Percentiles rank a stretch among this genome's conserved stretches.
Evolutionary conservation across 2,888 invertebrate species (phyloP).

Genomic region (Cryptophagus acutangulus): DNA sequence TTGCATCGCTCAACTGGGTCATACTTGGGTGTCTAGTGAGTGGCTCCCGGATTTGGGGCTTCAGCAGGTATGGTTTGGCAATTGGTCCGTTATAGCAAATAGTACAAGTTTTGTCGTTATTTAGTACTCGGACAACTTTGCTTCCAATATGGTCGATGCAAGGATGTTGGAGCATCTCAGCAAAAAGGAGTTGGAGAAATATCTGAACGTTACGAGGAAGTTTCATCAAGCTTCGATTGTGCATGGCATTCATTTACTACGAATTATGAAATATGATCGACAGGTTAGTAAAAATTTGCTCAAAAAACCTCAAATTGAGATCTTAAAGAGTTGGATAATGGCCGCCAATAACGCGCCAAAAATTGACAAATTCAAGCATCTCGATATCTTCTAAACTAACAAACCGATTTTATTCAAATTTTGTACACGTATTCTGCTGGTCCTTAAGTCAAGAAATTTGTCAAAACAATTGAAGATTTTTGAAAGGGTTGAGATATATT

Average conservation of each 20-base stretch:
- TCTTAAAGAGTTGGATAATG: too few relatives aligned
- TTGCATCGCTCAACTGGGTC: conserved; percentile 79
- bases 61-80: conserved; percentile 55
- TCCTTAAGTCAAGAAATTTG: too few relatives aligned
- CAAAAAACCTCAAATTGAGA: too few relatives aligned
- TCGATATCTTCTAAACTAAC: too few relatives aligned
- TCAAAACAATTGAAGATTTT: too few relatives aligned
- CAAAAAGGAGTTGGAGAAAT: conserved; percentile 91
- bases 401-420: too few relatives aligned
- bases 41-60: conserved; percentile 91
- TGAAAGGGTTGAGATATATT: too few relatives aligned
- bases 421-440: too few relatives aligned
- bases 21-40: conserved; percentile 90
- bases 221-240: conserved; percentile 94
- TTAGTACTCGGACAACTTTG: conserved; percentile 77
- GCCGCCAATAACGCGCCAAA: too few relatives aligned
- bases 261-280: conserved; percentile 88
- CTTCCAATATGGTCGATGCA: conserved; percentile 87
- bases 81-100: not conserved
- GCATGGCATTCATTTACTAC: conserved; percentile 85
- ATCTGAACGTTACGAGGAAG: conserved; percentile 85
- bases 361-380: too few relatives aligned
- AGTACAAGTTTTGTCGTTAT: conserved; percentile 4
- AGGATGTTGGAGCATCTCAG: conserved; percentile 88
- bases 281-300: too few relatives aligned